Conservation (phyloP, 1,140 invertebrate species). For the Dysdera silvatica region DNA sequence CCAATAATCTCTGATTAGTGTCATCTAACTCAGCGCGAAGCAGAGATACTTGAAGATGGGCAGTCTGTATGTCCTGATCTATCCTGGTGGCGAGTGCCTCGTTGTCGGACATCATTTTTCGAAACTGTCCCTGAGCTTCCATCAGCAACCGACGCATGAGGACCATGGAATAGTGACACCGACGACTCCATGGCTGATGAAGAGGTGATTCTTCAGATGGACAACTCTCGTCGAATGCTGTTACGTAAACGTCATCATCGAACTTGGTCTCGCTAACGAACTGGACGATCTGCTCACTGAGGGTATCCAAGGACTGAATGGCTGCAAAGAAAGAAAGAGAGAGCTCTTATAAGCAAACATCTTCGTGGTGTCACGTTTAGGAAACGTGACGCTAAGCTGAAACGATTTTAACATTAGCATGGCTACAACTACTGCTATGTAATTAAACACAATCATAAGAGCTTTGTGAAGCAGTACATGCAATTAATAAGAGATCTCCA, state of each 20-base stretch:
- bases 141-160: constrained; percentile 46
- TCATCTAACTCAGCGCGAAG: constrained; percentile 51
- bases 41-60: constrained; percentile 52
- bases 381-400: too few relatives aligned
- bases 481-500: too few relatives aligned
- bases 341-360: too few relatives aligned
- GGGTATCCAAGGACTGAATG: constrained; percentile 46
- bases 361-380: too few relatives aligned
- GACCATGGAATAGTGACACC: constrained; percentile 41
- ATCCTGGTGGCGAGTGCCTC: constrained; percentile 54
- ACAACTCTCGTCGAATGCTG: constrained; percentile 29
- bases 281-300: constrained; percentile 48
- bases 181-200: constrained; percentile 41
- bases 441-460: too few relatives aligned
- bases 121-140: constrained; percentile 54
- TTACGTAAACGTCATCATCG: constrained; percentile 27
- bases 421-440: too few relatives aligned
- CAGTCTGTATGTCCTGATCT: constrained; percentile 55
- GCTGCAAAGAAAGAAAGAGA: constrained; percentile 38
- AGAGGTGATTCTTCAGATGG: constrained; percentile 35
- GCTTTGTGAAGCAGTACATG: too few relatives aligned
- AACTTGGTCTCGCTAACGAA: constrained; percentile 40
- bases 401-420: too few relatives aligned
- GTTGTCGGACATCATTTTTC: constrained; percentile 63
- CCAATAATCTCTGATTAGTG: constrained; percentile 45